phyloP scores from a whole-genome alignment of 2,113 vertebrate genomes.

The Mohoua ochrocephala region DNA sequence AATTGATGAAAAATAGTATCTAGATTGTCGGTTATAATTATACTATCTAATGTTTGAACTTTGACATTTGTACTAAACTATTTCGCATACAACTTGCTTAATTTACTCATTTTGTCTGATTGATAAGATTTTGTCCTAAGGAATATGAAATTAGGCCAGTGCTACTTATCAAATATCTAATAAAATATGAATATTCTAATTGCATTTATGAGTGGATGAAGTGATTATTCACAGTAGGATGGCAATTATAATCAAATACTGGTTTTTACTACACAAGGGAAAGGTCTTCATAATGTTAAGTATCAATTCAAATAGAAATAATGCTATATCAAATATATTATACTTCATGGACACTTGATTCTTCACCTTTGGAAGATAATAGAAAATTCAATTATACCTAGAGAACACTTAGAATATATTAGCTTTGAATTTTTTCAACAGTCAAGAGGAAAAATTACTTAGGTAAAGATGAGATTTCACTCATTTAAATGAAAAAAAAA shows the following conservation, averaged over 20 bases:
- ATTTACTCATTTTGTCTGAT: background rate
- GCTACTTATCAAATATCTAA: background rate
- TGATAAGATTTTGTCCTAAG: background rate
- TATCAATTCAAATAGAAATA: slow-evolving; percentile 6
- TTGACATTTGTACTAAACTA: background rate
- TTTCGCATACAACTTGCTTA: background rate
- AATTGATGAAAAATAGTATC: background rate
- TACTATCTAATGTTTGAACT: background rate
- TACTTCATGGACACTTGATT: background rate
- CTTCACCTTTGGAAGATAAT: background rate
- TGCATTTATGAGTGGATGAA: background rate
- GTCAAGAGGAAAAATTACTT: background rate
- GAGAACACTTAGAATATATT: background rate
- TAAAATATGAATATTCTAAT: slow-evolving; percentile 17
- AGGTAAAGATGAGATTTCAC: background rate
- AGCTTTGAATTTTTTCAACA: background rate
- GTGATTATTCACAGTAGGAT: background rate
- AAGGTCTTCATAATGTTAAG: background rate
- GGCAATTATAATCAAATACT: slow-evolving; percentile 20
- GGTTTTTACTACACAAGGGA: background rate
- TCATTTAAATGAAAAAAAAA: background rate
- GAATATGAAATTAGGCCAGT: background rate
- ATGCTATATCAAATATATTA: background rate
- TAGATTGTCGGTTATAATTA: background rate
- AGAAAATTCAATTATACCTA: background rate